A percentile compares a stretch with the other conserved stretches of the same genome.
Conservation (phyloP, 2,888 invertebrate species). For the Sclerodermus sp. region DNA sequence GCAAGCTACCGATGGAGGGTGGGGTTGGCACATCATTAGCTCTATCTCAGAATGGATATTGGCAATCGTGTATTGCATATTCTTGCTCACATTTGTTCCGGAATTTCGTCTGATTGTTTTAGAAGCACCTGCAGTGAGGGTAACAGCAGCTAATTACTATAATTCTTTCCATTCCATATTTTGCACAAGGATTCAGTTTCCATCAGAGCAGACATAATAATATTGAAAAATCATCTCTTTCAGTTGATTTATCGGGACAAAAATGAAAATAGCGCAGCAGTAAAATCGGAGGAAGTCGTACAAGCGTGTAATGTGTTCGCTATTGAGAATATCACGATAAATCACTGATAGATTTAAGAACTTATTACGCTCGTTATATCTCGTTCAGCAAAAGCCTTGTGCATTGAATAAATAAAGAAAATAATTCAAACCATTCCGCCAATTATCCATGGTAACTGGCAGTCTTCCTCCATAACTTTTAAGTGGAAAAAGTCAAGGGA, state of each 20-base stretch:
- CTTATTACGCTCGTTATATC: no score
- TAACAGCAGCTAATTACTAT: conserved; percentile 11
- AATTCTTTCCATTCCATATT: neutral
- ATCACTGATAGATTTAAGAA: no score
- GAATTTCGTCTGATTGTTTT: conserved; percentile 59
- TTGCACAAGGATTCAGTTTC: no score
- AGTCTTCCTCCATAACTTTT: no score
- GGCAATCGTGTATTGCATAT: conserved; percentile 59
- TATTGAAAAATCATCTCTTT: no score
- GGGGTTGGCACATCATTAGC: conserved; percentile 60
- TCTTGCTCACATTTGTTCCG: conserved; percentile 60
- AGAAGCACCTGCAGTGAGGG: conserved; percentile 38
- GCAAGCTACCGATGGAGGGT: conserved; percentile 60
- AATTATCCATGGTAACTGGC: no score
- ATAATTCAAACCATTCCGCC: no score
- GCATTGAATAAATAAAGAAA: no score
- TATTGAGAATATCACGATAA: no score
- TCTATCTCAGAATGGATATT: conserved; percentile 63
- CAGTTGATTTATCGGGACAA: conserved; percentile 39
- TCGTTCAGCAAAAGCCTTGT: no score
- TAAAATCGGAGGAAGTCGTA: conserved; percentile 9
- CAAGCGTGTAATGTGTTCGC: conserved; percentile 2
- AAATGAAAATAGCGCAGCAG: conserved; percentile 4
- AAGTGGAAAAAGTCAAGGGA: no score
- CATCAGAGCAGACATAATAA: no score